A percentile compares a stretch with the other conserved stretches of the same genome.
phyloP scores from a whole-genome alignment of 2,113 vertebrate species.

The Zosterops pallidus region DNA sequence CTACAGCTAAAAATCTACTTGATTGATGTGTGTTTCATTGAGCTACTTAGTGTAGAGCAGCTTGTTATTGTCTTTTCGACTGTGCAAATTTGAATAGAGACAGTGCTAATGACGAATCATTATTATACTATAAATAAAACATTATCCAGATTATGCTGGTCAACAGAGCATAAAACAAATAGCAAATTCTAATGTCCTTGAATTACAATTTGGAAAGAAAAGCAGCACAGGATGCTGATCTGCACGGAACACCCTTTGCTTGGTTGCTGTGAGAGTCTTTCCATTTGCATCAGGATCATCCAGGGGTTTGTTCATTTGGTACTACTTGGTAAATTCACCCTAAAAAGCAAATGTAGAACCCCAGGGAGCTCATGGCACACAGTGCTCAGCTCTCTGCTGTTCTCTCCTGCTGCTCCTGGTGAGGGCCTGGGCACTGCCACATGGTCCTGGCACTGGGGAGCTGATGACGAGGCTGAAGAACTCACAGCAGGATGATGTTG shows the following conservation, averaged over 20 bases:
- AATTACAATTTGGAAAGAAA: neutral
- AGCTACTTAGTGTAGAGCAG: neutral
- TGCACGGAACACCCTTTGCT: neutral
- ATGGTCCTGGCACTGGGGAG: neutral
- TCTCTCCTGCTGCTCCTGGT: neutral
- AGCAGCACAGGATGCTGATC: neutral
- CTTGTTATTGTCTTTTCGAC: slow-evolving; percentile 26
- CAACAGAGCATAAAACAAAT: slow-evolving; percentile 49
- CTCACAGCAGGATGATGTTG: fast-evolving
- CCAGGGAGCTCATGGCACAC: neutral
- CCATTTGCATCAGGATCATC: neutral
- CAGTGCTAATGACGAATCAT: slow-evolving; percentile 27
- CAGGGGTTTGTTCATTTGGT: neutral
- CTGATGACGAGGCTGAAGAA: no score
- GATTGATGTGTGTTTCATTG: slow-evolving; percentile 15
- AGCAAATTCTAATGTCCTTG: slow-evolving; percentile 14
- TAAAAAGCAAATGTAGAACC: neutral
- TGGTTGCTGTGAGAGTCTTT: neutral
- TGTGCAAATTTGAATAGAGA: slow-evolving; percentile 31
- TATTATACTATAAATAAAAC: slow-evolving; percentile 65
- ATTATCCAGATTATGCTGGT: slow-evolving; percentile 47
- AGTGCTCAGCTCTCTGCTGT: fast-evolving
- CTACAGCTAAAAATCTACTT: neutral
- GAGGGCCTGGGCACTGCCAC: neutral
- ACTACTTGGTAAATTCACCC: neutral